Conservation (phyloP, 2,888 invertebrate genomes). For the Parelbella ahira region DNA sequence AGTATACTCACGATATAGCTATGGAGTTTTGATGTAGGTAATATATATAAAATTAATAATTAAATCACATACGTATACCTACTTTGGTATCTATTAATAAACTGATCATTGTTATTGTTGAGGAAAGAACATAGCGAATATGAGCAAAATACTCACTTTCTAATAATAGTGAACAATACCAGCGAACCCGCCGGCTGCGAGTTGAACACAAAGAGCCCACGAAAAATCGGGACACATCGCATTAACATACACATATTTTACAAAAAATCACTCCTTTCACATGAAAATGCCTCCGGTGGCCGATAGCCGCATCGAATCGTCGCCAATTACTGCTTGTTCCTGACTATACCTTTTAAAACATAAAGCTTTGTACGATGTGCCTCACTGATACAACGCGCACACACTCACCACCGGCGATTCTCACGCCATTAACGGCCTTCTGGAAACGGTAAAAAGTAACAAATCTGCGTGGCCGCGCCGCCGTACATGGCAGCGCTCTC, state of each 20-base stretch:
- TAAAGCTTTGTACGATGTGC: conserved; percentile 39
- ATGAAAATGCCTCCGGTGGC: conserved; percentile 31
- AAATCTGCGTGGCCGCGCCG: conserved; percentile 20
- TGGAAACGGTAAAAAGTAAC: conserved; percentile 22
- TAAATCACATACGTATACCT: too few species aligned
- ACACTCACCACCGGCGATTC: too few species aligned
- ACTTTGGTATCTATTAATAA: too few species aligned
- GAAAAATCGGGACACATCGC: conserved; percentile 26
- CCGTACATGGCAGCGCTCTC: conserved; percentile 18
- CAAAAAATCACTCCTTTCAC: conserved; percentile 27
- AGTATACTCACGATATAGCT: too few species aligned
- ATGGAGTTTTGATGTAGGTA: too few species aligned
- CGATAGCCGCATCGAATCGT: conserved; percentile 51
- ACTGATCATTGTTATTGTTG: too few species aligned
- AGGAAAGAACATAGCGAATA: too few species aligned
- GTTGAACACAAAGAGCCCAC: conserved; percentile 18
- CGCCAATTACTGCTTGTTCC: conserved; percentile 59
- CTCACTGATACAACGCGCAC: conserved; percentile 38
- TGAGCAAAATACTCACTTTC: too few species aligned
- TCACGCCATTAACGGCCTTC: conserved; percentile 38
- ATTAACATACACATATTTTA: conserved; percentile 25
- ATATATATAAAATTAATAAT: too few species aligned
- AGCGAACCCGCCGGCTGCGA: too few species aligned
- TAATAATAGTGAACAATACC: too few species aligned
- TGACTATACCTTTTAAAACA: conserved; percentile 43